Percentiles rank a stretch among this genome's conserved stretches.
phyloP scores from a whole-genome alignment of 2,888 invertebrate species.

The Campaea margaritaria region DNA sequence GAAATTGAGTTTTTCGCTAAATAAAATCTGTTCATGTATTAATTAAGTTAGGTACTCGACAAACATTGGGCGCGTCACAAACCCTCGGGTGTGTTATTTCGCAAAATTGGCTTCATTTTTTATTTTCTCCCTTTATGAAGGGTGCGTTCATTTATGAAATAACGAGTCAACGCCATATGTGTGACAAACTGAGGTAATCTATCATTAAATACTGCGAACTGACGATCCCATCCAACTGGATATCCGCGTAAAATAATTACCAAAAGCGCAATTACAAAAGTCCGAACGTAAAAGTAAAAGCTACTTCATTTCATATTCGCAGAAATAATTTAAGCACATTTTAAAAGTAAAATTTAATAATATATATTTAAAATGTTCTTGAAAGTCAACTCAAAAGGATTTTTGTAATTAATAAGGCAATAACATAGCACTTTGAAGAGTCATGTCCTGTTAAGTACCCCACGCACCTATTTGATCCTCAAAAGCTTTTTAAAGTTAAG shows the following conservation, averaged over 20 bases:
- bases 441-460: too few species aligned
- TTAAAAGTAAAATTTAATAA: too few species aligned
- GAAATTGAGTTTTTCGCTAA: conserved; percentile 68
- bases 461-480: too few species aligned
- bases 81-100: conserved; percentile 53
- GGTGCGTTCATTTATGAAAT: conserved; percentile 41
- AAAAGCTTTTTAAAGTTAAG: too few species aligned
- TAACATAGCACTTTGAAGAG: too few species aligned
- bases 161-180: conserved; percentile 26
- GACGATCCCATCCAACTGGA: neutral
- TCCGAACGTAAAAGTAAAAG: neutral
- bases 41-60: conserved; percentile 65
- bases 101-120: conserved; percentile 53
- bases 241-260: neutral
- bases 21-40: conserved; percentile 65
- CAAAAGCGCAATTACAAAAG: neutral
- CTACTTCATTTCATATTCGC: too few species aligned
- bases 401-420: too few species aligned
- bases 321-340: too few species aligned
- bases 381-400: too few species aligned
- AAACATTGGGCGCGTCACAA: conserved; percentile 55
- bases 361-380: too few species aligned
- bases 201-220: conserved; percentile 14
- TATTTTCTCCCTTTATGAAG: conserved; percentile 35
- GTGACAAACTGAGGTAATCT: conserved; percentile 16